These are phyloP conservation scores for Platycheirus rosarum DNA, from an alignment of 2,888 invertebrate genomes.

Conservation along the genomic window DNA sequence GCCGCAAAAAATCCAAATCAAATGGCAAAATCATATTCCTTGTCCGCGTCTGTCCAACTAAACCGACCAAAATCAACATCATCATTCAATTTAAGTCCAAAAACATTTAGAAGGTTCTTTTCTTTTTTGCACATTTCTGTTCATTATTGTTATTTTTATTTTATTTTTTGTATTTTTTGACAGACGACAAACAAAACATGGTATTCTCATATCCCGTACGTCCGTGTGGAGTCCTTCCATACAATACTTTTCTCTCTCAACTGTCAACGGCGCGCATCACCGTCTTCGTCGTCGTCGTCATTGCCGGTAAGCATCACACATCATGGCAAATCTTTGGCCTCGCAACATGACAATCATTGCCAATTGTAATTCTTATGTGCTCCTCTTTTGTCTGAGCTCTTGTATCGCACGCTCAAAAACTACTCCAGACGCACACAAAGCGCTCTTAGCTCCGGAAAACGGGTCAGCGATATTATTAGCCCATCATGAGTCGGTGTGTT, in stretches of 20 bases:
- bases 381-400: constrained; percentile 69
- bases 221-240: constrained; percentile 36
- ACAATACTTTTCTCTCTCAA: constrained; percentile 51
- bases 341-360: constrained; percentile 67
- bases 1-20: constrained; percentile 32
- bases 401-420: constrained; percentile 45
- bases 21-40: constrained; percentile 58
- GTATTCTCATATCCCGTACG: constrained; percentile 40
- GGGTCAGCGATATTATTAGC: constrained; percentile 72
- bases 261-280: constrained; percentile 66
- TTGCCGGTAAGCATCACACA: constrained; percentile 10
- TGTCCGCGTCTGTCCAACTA: constrained; percentile 8
- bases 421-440: constrained; percentile 53
- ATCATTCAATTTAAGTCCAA: constrained; percentile 69
- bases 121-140: constrained; percentile 16
- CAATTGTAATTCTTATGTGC: constrained; percentile 65
- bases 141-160: constrained; percentile 16
- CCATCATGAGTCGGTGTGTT: constrained; percentile 41
- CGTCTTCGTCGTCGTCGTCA: constrained; percentile 32
- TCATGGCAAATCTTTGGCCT: constrained; percentile 48
- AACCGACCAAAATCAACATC: constrained; percentile 68
- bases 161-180: constrained; percentile 14
- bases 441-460: constrained; percentile 55
- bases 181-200: constrained; percentile 45
- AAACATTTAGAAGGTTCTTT: constrained; percentile 35